phyloP scores from a whole-genome alignment of 2,888 invertebrate genomes.

The Meiosimyza decipiens region DNA sequence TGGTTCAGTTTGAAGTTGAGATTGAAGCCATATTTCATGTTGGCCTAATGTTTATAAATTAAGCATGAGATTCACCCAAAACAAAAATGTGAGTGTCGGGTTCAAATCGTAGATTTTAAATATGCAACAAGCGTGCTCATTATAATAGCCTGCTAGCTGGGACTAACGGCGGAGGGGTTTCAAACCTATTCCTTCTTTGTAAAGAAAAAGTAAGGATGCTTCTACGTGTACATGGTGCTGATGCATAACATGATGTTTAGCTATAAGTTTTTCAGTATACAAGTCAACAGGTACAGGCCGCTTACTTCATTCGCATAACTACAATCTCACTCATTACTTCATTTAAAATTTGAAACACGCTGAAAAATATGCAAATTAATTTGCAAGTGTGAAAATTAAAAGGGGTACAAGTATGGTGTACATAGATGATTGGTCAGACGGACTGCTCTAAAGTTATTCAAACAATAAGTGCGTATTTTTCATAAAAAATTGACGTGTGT shows the following conservation, averaged over 20 bases:
- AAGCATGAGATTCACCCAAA: slow-evolving; percentile 43
- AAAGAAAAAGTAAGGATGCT: neutral
- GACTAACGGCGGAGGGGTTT: neutral
- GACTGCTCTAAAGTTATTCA: neutral
- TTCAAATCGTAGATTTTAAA: slow-evolving; percentile 25
- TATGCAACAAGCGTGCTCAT: slow-evolving; percentile 28
- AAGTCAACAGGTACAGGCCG: slow-evolving; percentile 18
- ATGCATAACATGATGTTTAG: neutral
- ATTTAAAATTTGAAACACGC: slow-evolving; percentile 9
- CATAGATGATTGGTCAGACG: neutral
- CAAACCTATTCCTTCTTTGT: neutral
- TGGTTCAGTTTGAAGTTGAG: slow-evolving; percentile 37
- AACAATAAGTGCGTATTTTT: slow-evolving; percentile 21
- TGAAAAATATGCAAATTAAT: slow-evolving; percentile 29
- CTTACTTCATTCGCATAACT: neutral
- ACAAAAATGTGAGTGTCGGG: neutral
- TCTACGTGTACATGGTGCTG: neutral
- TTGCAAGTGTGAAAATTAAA: slow-evolving; percentile 28
- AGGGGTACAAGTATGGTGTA: neutral
- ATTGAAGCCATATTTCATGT: slow-evolving; percentile 40
- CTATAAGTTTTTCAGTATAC: neutral
- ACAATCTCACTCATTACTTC: neutral
- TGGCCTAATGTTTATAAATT: slow-evolving; percentile 47
- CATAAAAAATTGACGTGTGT: slow-evolving; percentile 7
- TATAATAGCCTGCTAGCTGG: neutral